Evolutionary conservation across 2,113 vertebrate genomes (phyloP).

Genomic region (Platysteira castanea): DNA sequence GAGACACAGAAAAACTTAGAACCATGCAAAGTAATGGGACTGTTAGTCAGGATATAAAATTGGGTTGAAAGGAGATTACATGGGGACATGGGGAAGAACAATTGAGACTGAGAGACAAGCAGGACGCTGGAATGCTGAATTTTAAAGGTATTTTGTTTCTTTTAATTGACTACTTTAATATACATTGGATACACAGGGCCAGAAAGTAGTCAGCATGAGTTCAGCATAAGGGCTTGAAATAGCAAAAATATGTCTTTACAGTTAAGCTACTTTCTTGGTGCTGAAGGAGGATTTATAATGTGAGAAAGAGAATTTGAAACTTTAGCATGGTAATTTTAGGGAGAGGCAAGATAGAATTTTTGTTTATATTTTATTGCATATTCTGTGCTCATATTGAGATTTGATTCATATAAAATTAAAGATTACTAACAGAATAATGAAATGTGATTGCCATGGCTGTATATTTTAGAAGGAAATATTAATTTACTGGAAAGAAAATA

Average conservation of each 20-base stretch:
- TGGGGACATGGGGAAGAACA: neutral
- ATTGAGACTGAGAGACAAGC: neutral
- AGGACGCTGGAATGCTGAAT: neutral
- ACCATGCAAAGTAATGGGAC: neutral
- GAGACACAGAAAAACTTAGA: neutral
- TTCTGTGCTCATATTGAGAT: neutral
- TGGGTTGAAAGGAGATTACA: neutral
- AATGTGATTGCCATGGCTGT: neutral
- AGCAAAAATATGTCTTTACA: neutral
- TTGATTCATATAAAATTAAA: neutral
- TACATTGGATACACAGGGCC: neutral
- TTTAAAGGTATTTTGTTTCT: neutral
- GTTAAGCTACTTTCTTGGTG: neutral
- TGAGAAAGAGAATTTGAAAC: neutral
- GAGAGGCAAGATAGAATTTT: neutral
- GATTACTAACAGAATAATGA: neutral
- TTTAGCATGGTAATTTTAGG: neutral
- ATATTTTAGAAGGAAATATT: neutral
- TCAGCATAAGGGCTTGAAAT: neutral
- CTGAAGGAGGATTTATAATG: neutral
- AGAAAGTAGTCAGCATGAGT: neutral
- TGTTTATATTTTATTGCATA: neutral
- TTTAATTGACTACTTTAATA: neutral
- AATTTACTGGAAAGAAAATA: neutral
- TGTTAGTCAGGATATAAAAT: neutral